A percentile compares a stretch with the other conserved stretches of the same genome.
phyloP scores from a whole-genome alignment of 2,113 vertebrate species.

The Ursus arctos region DNA sequence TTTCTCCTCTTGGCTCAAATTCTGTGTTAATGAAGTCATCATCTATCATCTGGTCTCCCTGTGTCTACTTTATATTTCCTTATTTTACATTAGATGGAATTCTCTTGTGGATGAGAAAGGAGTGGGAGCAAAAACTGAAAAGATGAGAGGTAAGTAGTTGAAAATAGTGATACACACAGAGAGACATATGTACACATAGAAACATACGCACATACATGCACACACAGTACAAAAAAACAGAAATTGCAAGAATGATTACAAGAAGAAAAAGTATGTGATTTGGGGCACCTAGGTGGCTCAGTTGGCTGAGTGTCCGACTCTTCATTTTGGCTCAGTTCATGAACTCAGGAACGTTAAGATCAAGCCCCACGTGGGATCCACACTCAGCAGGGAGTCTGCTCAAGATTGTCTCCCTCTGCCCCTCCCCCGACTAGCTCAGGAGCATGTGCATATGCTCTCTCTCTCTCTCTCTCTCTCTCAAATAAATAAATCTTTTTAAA shows the following conservation, averaged over 20 bases:
- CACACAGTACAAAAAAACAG: background rate
- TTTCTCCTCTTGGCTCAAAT: constrained; percentile 70
- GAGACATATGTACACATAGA: no score
- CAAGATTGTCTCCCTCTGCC: no score
- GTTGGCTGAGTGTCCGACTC: no score
- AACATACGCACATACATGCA: background rate
- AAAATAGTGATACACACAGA: background rate
- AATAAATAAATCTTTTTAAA: no score
- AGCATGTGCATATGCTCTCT: no score
- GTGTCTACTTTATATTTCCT: background rate
- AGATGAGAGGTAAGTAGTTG: background rate
- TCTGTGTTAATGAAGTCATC: constrained; percentile 27
- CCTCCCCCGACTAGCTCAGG: no score
- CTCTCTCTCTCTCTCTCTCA: no score
- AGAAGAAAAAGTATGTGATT: background rate
- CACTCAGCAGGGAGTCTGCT: no score
- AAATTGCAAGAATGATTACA: background rate
- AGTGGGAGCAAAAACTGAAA: background rate
- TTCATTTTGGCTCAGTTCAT: no score
- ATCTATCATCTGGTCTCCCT: constrained; percentile 49
- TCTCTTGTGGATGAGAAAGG: background rate
- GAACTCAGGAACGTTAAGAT: no score
- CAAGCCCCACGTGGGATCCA: no score
- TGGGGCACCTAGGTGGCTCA: no score
- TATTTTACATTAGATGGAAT: background rate